These are phyloP conservation scores for Scophthalmus maximus DNA, from an alignment of 2,113 vertebrate species.

Conservation along the genomic window DNA sequence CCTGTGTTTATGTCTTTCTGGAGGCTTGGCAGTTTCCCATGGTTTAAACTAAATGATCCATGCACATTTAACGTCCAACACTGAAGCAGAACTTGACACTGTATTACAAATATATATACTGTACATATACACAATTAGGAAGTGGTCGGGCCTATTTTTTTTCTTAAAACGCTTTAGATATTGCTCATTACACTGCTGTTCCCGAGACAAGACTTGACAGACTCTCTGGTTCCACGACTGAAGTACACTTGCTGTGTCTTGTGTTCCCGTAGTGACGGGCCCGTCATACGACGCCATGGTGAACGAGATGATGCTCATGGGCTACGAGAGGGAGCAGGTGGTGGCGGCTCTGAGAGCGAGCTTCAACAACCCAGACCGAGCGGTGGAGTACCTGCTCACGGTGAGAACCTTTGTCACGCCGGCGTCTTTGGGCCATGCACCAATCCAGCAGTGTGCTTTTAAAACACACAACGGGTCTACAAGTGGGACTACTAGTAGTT, in stretches of 20 bases:
- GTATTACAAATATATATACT: background rate
- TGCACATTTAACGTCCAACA: background rate
- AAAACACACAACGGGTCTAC: background rate
- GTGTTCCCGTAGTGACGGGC: constrained; percentile 87
- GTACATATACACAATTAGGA: background rate
- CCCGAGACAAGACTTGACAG: no score
- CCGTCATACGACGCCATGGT: constrained; percentile 97
- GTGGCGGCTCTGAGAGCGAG: constrained; percentile 93
- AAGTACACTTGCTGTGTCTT: background rate
- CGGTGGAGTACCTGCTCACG: constrained; percentile 95
- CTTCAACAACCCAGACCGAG: constrained; percentile 97
- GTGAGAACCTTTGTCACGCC: no score
- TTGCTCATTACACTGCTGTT: no score
- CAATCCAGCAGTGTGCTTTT: background rate
- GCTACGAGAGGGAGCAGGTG: constrained; percentile 93
- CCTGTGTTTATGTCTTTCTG: background rate
- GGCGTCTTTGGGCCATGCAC: background rate
- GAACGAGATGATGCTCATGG: constrained; percentile 98
- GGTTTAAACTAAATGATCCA: background rate
- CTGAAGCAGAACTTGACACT: background rate
- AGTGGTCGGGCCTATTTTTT: no score
- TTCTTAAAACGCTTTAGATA: no score
- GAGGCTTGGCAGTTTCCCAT: background rate
- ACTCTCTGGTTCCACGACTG: background rate
- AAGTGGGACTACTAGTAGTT: background rate